Base-by-base conservation (phyloP, 2,797 vertebrate species). In the Cryptoblepharus egeriae region DNA sequence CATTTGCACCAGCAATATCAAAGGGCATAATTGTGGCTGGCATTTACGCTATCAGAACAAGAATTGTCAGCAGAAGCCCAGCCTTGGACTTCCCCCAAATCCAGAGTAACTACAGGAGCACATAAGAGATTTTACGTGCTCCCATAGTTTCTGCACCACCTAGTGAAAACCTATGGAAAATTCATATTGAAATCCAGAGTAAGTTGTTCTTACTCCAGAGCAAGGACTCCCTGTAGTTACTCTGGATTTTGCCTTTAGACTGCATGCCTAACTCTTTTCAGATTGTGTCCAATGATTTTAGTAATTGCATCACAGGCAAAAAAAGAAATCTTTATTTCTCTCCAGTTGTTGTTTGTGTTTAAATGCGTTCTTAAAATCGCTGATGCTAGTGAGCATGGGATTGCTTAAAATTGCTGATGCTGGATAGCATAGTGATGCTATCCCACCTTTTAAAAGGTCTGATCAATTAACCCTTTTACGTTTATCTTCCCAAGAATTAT, bases 381-480 rank as follows among this genome's bases (percentile, higher is more conserved):
- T 87, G 79, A 20, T 79, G 80, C 90, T 60, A 18, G 12, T 75
- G 83, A 85, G 37, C n/a, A n/a, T n/a, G n/a, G n/a, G n/a, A n/a
- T n/a, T n/a, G n/a, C 75, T 91, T 87, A 92, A 83, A 90, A 84
- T 78, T 91, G 87, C 89, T 87, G 79, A 20, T 79, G 80, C 90
- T 60, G n/a, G n/a, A n/a, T n/a, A n/a, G n/a, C n/a, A n/a, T n/a
- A 18, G 12, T 75, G 83, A 85, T 93, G 90, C 93, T 95, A 92
- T 95, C 93, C 95, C 95, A 96, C 95, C 95, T 96, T 96, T 92
- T 93, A 96, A 96, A 95, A 94, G 90, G 93, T 92, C 95, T 95
- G 95, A 97, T 97, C 96, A 96, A 97, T 97, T 97, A 97, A 97
- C 94, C 94, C 95, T 96, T 97, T 93, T 93, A 93, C 92, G 88